Percentiles rank a stretch among this genome's conserved stretches.
Conservation (phyloP, 1,140 invertebrate genomes). For the Arion vulgaris region DNA sequence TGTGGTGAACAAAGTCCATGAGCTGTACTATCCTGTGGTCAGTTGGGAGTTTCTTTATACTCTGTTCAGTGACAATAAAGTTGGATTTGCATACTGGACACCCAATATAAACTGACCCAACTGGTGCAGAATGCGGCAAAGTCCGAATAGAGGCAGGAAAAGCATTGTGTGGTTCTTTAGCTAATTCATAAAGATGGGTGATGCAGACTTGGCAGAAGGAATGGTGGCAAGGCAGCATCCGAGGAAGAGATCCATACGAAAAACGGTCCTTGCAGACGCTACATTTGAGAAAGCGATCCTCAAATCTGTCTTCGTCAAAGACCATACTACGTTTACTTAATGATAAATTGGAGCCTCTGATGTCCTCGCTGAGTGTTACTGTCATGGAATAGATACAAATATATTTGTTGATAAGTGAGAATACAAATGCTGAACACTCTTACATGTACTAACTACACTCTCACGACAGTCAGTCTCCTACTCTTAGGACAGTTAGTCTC, state of each 20-base stretch:
- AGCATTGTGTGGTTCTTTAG: constrained; percentile 48
- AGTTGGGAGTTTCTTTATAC: constrained; percentile 53
- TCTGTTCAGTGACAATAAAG: constrained; percentile 57
- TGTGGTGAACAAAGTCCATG: constrained; percentile 59
- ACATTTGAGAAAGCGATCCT: constrained; percentile 57
- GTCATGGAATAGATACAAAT: not conserved
- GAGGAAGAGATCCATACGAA: constrained; percentile 44
- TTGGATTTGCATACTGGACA: constrained; percentile 52
- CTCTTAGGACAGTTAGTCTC: no score
- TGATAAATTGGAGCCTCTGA: constrained; percentile 10
- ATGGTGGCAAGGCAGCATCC: constrained; percentile 66
- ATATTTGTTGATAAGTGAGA: not conserved
- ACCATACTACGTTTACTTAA: constrained; percentile 53
- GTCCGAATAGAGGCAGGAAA: constrained; percentile 40
- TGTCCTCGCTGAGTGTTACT: constrained; percentile 29
- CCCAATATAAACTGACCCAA: constrained; percentile 52
- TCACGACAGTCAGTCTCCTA: no score
- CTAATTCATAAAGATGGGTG: constrained; percentile 48
- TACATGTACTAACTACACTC: no score
- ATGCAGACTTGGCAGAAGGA: constrained; percentile 75
- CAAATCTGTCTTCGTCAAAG: constrained; percentile 57
- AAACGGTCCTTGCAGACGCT: constrained; percentile 52
- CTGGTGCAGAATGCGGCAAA: constrained; percentile 28
- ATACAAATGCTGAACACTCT: no score
- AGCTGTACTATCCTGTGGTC: constrained; percentile 62